Base-by-base conservation (phyloP, 2,113 vertebrate genomes). In the Hyperoodon ampullatus region DNA sequence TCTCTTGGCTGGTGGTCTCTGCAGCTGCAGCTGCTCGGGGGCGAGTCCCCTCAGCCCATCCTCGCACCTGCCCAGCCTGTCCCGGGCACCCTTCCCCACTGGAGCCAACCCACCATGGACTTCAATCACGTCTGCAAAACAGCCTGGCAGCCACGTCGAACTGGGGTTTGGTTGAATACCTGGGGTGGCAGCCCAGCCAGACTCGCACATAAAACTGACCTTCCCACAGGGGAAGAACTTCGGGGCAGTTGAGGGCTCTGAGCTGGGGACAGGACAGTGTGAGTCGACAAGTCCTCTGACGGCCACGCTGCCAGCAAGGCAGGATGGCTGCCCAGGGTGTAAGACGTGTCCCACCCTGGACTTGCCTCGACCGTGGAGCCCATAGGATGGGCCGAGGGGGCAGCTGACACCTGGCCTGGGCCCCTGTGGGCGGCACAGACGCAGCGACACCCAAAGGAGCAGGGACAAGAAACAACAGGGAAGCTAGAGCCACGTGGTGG, bases 381-480 rank as follows among this genome's bases (percentile, higher is more conserved):
- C 3, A 3, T 3, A 30, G 35, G 81, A 35, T 9, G 50, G 68
- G 35, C 63, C 0, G 10, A 91, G 74, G 65, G 42, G 60, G 44
- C 44, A 65, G 42, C 58, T 26, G 50, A 33, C 90, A 72, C 86
- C 77, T 28, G 21, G 33, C 35, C 66, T 60, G 53, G 15, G n/a
- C 5, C 60, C 72, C 60, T 60, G 33, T 55, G 75, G 39, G 65
- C 0, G 9, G 88, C 28, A 8, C 0, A 3, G 66, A n/a, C 14
- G 4, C 44, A 58, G 19, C 23, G 8, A 42, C 39, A 35, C 28
- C 39, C 2, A 5, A 8, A 30, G 11, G 19, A 33, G 28, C 33
- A 58, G 39, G 16, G 44, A 13, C 0, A 1, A 61, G 61, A 30
- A 28, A 55, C 0, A 1, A 13, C 16, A 1, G 2, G 47, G 68